Conservation (phyloP, 2,113 vertebrate species). For the Madoqua kirkii region DNA sequence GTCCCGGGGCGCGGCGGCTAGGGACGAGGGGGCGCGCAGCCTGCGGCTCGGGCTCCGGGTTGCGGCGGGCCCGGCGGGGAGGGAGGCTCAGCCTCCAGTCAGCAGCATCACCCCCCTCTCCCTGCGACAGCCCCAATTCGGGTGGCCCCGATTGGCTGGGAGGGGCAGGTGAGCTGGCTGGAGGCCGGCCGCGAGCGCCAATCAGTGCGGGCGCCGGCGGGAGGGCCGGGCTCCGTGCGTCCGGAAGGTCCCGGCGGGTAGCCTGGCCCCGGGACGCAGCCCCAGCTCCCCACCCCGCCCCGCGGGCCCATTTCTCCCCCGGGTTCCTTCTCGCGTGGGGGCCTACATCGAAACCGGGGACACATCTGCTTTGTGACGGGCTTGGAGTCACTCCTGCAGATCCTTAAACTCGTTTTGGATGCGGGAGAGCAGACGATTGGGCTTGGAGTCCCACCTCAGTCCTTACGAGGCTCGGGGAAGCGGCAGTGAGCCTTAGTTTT, state of each 20-base stretch:
- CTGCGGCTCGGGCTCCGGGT: not conserved
- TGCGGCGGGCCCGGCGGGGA: not conserved
- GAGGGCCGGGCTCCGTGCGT: not conserved
- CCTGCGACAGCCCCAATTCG: slow-evolving; percentile 51
- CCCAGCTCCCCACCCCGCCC: not conserved
- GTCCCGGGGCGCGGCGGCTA: not conserved
- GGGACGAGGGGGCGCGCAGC: not conserved
- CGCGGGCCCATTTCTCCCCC: accelerated
- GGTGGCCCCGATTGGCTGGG: slow-evolving; percentile 68
- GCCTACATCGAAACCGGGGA: not conserved
- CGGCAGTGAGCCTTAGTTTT: not conserved
- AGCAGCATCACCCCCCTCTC: not conserved
- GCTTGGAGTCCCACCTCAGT: not conserved
- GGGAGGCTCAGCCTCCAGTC: not conserved
- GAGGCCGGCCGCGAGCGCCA: slow-evolving; percentile 46
- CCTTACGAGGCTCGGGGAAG: not conserved
- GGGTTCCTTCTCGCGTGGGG: accelerated
- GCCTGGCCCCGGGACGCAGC: not conserved
- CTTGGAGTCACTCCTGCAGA: not conserved
- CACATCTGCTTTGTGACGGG: not conserved
- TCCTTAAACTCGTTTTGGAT: not conserved
- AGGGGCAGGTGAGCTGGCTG: slow-evolving; percentile 51
- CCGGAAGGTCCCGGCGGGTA: not conserved
- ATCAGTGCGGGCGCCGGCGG: slow-evolving; percentile 54
- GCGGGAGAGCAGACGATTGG: not conserved